Evolutionary conservation across 2,888 invertebrate species (phyloP), one percentile per base, ranked within the genome.

Genomic region (Sinodicranocentrus sp.): DNA sequence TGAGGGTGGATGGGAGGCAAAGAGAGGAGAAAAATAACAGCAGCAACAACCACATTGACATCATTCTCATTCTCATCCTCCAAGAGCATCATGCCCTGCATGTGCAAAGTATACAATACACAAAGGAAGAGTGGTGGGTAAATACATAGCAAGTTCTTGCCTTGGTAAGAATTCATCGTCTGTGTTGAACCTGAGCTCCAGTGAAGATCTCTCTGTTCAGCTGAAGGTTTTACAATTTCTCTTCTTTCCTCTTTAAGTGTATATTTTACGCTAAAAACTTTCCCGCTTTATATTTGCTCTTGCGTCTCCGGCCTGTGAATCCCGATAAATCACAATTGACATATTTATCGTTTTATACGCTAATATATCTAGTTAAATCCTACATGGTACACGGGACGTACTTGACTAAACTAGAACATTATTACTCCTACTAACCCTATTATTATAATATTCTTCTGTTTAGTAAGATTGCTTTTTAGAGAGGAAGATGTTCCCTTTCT

Each of bases 321-420:
- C 75, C 82, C 82, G 75, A 82, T 82, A 82, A 82, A 82, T 82
- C 82, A 82, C 82, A 76, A 82, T 82, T 82, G 82, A 70, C 82
- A 82, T 82, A 82, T 82, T 82, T 82, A 82, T 82, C 68, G 82
- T 75, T 75, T 82, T 75, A 82, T 70, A 70, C 61, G 70, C 82
- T 76, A 82, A 82, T 82, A 82, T 82, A 82, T 82, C 75, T 76
- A 70, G 75, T 68, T 28, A 39, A 65, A 65, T 48, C 54, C 73
- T 76, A 68, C 48, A 17, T 1, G 21, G 57, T 57, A 61, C 78
- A 78, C 78, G 57, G 39, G 57, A 25, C 72, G 73, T 67, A 82
- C 80, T 82, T 73, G 80, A 82, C 80, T 73, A 73, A 73, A 82
- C 65, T 82, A 68, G 67, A 82, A 26, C 80, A 82, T 80, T 80